Percentiles rank a stretch among this genome's conserved stretches.
These are phyloP conservation scores for Andinoacara biseriatus DNA, from an alignment of 2,113 vertebrate genomes.

Conservation along the genomic window DNA sequence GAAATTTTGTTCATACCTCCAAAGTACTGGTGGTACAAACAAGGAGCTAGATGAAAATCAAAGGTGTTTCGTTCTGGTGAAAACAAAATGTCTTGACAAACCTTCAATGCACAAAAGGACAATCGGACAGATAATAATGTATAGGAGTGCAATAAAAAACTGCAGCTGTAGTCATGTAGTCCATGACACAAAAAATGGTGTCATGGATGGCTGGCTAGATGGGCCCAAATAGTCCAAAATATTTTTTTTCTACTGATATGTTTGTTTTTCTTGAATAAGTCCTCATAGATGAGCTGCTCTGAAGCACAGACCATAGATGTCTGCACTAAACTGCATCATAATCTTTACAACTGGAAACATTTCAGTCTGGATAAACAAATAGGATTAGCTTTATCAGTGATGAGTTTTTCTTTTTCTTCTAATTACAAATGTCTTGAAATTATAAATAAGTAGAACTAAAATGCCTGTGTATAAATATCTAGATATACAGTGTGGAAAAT, in stretches of 20 bases:
- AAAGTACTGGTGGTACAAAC: not conserved
- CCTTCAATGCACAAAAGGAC: too few relatives aligned
- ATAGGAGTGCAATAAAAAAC: too few relatives aligned
- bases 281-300: not conserved
- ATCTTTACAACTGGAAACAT: not conserved
- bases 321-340: not conserved
- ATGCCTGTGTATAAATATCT: not conserved
- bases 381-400: not conserved
- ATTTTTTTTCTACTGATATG: too few relatives aligned
- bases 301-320: not conserved
- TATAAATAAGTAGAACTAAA: not conserved
- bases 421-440: not conserved
- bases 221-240: too few relatives aligned
- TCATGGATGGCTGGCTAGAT: too few relatives aligned
- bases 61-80: not conserved
- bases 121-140: too few relatives aligned
- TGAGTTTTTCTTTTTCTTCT: not conserved
- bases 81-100: not conserved
- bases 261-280: too few relatives aligned
- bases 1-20: not conserved
- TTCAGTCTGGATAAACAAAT: not conserved
- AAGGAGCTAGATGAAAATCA: not conserved
- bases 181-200: too few relatives aligned
- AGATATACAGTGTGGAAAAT: not conserved
- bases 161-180: too few relatives aligned